These are phyloP conservation scores for Anableps anableps DNA, from an alignment of 2,797 vertebrate species.

Conservation along the genomic window DNA sequence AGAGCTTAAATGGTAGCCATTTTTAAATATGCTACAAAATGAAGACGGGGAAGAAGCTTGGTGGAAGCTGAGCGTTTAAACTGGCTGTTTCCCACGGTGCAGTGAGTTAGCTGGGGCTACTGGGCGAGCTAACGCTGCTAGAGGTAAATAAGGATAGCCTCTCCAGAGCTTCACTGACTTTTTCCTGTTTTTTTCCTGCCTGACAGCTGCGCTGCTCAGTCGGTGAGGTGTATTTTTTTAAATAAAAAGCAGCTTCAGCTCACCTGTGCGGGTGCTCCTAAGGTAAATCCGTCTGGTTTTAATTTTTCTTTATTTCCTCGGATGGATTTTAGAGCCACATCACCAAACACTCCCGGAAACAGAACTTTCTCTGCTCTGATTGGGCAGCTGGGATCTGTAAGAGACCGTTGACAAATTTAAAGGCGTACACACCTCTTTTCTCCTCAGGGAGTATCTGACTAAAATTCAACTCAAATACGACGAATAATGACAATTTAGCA, in stretches of 20 bases:
- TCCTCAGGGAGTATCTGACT: constrained; percentile 29
- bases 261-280: constrained; percentile 71
- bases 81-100: constrained; percentile 26
- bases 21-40: constrained; percentile 6
- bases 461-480: constrained; percentile 18
- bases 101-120: constrained; percentile 56
- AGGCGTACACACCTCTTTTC: not conserved
- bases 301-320: constrained; percentile 71
- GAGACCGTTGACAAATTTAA: constrained; percentile 62
- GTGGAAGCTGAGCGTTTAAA: constrained; percentile 23
- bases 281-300: constrained; percentile 57
- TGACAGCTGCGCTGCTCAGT: constrained; percentile 23
- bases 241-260: constrained; percentile 39
- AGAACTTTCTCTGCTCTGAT: constrained; percentile 70
- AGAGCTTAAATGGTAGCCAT: constrained; percentile 1
- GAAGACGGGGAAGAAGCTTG: constrained; percentile 1
- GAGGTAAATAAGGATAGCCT: constrained; percentile 46
- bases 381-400: constrained; percentile 64
- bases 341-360: constrained; percentile 86
- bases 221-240: not conserved
- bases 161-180: constrained; percentile 25
- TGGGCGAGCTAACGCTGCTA: constrained; percentile 47
- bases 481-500: not conserved
- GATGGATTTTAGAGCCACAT: constrained; percentile 83
- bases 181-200: not conserved